Conservation (phyloP, 2,888 invertebrate species). For the Pseudococcus jackbeardsleyi region DNA sequence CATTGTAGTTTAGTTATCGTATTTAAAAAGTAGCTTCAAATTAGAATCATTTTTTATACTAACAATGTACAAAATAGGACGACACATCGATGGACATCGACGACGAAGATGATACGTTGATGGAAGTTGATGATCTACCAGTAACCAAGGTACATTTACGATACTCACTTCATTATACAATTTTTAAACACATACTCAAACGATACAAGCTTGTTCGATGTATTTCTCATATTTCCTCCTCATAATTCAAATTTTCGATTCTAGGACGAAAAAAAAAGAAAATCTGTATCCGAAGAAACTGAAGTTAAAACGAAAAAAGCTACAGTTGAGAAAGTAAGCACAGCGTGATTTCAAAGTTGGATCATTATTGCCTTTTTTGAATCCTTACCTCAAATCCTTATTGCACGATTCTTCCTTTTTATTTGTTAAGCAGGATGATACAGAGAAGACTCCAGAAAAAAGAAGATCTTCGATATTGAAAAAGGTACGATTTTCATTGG, state of each 20-base stretch:
- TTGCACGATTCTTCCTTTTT: neutral
- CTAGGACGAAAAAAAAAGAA: constrained; percentile 48
- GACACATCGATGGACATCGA: constrained; percentile 63
- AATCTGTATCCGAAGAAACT: constrained; percentile 34
- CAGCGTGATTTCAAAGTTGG: neutral
- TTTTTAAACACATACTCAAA: neutral
- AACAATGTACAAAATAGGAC: constrained; percentile 52
- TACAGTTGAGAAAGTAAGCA: constrained; percentile 3
- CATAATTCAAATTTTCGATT: neutral
- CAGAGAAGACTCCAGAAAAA: constrained; percentile 51
- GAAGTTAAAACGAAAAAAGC: constrained; percentile 37
- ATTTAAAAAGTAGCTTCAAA: neutral
- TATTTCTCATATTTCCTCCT: neutral
- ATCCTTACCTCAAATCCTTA: neutral
- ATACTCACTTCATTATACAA: neutral
- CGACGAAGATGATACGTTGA: constrained; percentile 65
- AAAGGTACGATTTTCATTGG: constrained; percentile 57
- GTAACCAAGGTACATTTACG: constrained; percentile 48
- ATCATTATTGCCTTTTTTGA: neutral
- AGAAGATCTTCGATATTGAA: constrained; percentile 65
- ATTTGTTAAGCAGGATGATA: constrained; percentile 21
- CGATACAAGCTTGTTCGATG: neutral
- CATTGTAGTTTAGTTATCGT: constrained; percentile 11
- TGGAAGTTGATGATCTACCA: constrained; percentile 64
- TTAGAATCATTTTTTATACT: constrained; percentile 16